Conservation (phyloP, 2,113 vertebrate genomes). For the Albula glossodonta region DNA sequence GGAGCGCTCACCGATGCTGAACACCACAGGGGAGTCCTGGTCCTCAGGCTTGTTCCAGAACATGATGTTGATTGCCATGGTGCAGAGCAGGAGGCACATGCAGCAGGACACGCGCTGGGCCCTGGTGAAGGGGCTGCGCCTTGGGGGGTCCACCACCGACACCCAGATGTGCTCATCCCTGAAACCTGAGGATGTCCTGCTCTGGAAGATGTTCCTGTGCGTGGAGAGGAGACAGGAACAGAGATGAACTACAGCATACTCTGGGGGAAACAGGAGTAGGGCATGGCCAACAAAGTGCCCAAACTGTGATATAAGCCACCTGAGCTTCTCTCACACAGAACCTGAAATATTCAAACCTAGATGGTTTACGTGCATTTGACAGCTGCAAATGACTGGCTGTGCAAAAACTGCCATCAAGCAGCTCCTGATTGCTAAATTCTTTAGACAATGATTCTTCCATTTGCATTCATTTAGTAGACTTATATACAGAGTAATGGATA, state of each 20-base stretch:
- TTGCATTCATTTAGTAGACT: too few relatives aligned
- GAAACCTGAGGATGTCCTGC: slow-evolving; percentile 71
- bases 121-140: slow-evolving; percentile 73
- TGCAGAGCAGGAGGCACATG: slow-evolving; percentile 77
- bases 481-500: too few relatives aligned
- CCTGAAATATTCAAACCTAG: too few relatives aligned
- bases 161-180: slow-evolving; percentile 80
- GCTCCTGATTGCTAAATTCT: too few relatives aligned
- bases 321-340: not conserved
- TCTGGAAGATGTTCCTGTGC: slow-evolving; percentile 75
- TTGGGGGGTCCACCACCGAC: slow-evolving; percentile 72
- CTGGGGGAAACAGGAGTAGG: too few relatives aligned
- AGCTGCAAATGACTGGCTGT: too few relatives aligned
- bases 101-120: slow-evolving; percentile 78
- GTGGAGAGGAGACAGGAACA: not conserved
- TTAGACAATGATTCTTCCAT: too few relatives aligned
- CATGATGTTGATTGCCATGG: slow-evolving; percentile 81
- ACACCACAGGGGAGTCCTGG: slow-evolving; percentile 56
- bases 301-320: not conserved
- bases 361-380: too few relatives aligned
- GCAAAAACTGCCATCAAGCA: too few relatives aligned
- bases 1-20: slow-evolving; percentile 61
- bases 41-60: slow-evolving; percentile 73
- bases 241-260: too few relatives aligned
- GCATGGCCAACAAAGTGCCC: not conserved